Evolutionary conservation across 1,140 invertebrate genomes (phyloP), one percentile per base, ranked within the genome.

Genomic region (Bombus breviceps): DNA sequence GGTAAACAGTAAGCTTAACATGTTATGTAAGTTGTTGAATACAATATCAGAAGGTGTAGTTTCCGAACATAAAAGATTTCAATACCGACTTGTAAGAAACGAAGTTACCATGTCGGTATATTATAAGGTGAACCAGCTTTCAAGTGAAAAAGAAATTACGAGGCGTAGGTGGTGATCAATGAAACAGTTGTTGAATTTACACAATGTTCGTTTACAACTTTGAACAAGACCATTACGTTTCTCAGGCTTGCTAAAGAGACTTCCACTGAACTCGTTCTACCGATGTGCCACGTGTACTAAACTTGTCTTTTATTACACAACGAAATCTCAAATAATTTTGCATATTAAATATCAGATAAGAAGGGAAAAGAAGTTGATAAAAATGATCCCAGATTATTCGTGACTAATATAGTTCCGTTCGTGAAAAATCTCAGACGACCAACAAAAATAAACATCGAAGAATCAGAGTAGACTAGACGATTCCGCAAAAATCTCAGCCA

Each of bases 151-250:
- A 75, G 47, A 76, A 76, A 76, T 76, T 37, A 39, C 18, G 28
- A 39, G 18, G 34, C 74, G 74, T 76, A 28, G 74, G 74, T 59
- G 74, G 74, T 76, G 74, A 76, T 76, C 74, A 76, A 76, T 76
- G 74, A 76, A 76, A 76, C 74, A 59, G 74, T 76, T n/a, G 74
- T 76, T 76, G 74, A 76, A 76, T 76, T 76, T 76, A 37, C 74
- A 76, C 74, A 76, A 76, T 76, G 57, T 57, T 76, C 74, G 74
- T 76, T 76, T 76, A 76, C 74, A 76, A 76, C 74, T 76, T 28
- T 59, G 74, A 59, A 59, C 74, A 59, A 59, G 53, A 76, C 74
- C 34, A 76, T 76, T 76, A 59, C 6, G 53, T 59, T 59, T 59
- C 74, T 57, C 37, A n/a, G 37, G 74, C 47, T 41, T 47, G n/a